Base-by-base conservation (phyloP, 2,888 invertebrate genomes). In the Callinectes sapidus region DNA sequence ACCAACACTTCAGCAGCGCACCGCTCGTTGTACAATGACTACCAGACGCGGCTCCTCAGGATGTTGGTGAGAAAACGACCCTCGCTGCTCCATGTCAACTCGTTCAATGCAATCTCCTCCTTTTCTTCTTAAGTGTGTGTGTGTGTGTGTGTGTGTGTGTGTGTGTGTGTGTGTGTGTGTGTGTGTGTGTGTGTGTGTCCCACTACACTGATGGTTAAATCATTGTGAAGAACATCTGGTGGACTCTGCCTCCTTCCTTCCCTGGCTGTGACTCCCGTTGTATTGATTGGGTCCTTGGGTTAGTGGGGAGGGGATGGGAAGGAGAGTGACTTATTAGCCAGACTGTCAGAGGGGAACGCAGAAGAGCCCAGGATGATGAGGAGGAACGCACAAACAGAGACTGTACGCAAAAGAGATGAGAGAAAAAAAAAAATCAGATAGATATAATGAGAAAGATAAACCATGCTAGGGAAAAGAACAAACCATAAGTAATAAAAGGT, bases 1-100 rank as follows among this genome's bases (percentile, higher is more conserved):
- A 71, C 71, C 28, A 71, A 71, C 71, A 71, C 71, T 71, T 71
- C 66, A 71, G 71, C n/a, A 71, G 71, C 28, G 71, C 71, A 71
- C 71, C 28, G 28, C n/a, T n/a, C 28, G 28, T 71, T 71, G 71
- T 71, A 28, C 13, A 71, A 71, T 71, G 71, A 71, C 71, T 71
- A n/a, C 28, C 28, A 71, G 10, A 71, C 71, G n/a, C 10, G 32
- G 48, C 87, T 39, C 39, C 54, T 54, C 16, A 23, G 28, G 39
- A 48, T 86, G 39, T 35, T 39, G 39, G 13, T 86, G 86, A 42
- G 86, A 42, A 39, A 32, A 86, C 23, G 86, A 42, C 28, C 42
- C 39, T 39, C 16, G 86, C n/a, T 86, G 86, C 10, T 18, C 28
- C 42, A 8, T 86, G 86, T 23, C 23, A 42, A 35, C 35, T 18